Base-by-base conservation (phyloP, 53 echinoderm and acorn worm genomes). In the Apostichopus leukothele region DNA sequence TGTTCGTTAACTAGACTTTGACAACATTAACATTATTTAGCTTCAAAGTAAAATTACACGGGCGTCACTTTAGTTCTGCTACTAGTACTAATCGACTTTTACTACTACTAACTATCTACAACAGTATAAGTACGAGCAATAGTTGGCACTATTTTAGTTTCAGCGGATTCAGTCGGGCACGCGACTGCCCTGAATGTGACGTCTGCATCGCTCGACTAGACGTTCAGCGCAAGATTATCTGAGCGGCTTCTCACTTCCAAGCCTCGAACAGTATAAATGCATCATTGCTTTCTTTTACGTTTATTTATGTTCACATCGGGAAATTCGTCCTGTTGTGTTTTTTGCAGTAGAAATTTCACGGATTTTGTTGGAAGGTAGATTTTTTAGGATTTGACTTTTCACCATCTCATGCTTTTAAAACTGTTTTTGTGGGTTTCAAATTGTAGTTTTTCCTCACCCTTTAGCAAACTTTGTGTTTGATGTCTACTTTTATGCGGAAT, bases 291-390 rank as follows among this genome's bases (percentile, higher is more conserved):
- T 87, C 75, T 53, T 87, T 87, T 87, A 87, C 88, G 88, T 87
- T 87, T 87, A 87, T 87, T 87, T 87, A 87, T 87, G 88, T 87
- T 87, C 88, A 87, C 88, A 75, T 87, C 88, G 75, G 88, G 88
- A 87, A 87, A 87, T 85, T 85, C 88, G 75, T 87, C 88, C 88
- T 87, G 88, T 87, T 87, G 88, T 87, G 88, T 87, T 87, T 85
- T 87, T 87, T 87, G 88, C 88, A 75, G 88, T 87, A 87, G 88
- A 87, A 87, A 87, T 87, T 87, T 87, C 88, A 87, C 88, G 88
- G 88, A 87, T 87, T 87, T 87, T 87, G 88, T 87, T 87, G 75
- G 88, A 87, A 74, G 88, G 74, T 87, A 75, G 88, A 75, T 75
- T 87, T 87, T 87, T 87, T 87, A 75, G 75, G 75, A 87, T 87